Evolutionary conservation across 2,113 vertebrate genomes (phyloP).

Genomic region (Peromyscus maniculatus): DNA sequence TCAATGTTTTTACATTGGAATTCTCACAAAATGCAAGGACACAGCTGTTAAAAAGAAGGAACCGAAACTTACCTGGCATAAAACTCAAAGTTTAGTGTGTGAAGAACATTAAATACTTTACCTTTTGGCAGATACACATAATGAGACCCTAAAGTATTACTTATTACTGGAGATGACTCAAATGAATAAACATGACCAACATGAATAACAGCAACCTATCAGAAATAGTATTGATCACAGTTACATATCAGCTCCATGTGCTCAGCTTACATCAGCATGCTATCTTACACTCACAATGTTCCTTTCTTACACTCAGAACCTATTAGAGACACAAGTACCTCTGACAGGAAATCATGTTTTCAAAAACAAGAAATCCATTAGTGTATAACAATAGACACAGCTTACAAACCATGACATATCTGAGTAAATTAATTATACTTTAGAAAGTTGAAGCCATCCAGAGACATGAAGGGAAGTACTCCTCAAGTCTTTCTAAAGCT

Average conservation of each 20-base stretch:
- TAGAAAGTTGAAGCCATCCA: slow-evolving; percentile 10
- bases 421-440: slow-evolving; percentile 47
- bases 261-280: slow-evolving; percentile 53
- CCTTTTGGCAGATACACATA: slow-evolving; percentile 43
- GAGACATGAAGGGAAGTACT: slow-evolving; percentile 37
- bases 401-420: slow-evolving; percentile 8
- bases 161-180: slow-evolving; percentile 58
- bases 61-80: slow-evolving; percentile 58
- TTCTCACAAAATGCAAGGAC: slow-evolving; percentile 36
- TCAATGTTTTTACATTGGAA: slow-evolving; percentile 37
- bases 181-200: slow-evolving; percentile 55
- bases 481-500: slow-evolving; percentile 5
- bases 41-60: slow-evolving; percentile 36
- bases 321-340: slow-evolving; percentile 44
- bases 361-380: background rate
- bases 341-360: slow-evolving; percentile 46
- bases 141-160: background rate
- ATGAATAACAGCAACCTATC: slow-evolving; percentile 47
- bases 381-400: slow-evolving; percentile 7
- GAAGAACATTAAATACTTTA: slow-evolving; percentile 38
- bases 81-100: slow-evolving; percentile 32
- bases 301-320: slow-evolving; percentile 45
- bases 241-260: background rate
- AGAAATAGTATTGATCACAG: background rate
- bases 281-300: slow-evolving; percentile 45